These are phyloP conservation scores for Conistra vaccinii DNA, from an alignment of 2,888 invertebrate genomes.

Conservation along the genomic window DNA sequence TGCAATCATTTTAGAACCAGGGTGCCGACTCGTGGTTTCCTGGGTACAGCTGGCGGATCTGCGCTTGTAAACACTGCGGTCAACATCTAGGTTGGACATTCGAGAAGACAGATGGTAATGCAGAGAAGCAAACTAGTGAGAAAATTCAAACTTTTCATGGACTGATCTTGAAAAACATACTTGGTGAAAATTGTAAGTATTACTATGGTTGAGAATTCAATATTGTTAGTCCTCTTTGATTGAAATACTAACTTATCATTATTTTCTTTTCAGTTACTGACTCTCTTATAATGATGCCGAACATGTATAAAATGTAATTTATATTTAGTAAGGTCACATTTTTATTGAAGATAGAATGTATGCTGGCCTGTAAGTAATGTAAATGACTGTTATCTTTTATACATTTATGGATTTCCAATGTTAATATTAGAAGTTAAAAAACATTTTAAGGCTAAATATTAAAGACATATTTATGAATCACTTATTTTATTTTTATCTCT, in stretches of 20 bases:
- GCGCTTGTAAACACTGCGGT: constrained; percentile 91
- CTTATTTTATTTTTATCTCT: constrained; percentile 64
- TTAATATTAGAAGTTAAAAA: constrained; percentile 33
- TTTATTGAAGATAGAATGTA: constrained; percentile 28
- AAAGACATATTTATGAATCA: constrained; percentile 62
- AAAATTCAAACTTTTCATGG: constrained; percentile 83
- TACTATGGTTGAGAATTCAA: neutral
- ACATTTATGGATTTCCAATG: constrained; percentile 47
- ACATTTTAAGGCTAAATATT: constrained; percentile 57
- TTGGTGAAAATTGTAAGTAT: constrained; percentile 89
- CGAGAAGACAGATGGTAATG: constrained; percentile 81
- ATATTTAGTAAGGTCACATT: constrained; percentile 39
- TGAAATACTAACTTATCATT: constrained; percentile 7
- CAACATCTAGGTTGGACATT: constrained; percentile 92
- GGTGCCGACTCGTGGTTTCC: constrained; percentile 92
- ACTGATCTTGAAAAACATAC: constrained; percentile 84
- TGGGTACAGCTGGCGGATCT: constrained; percentile 92
- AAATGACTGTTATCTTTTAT: constrained; percentile 47
- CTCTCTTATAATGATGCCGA: constrained; percentile 90
- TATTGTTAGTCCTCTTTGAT: neutral
- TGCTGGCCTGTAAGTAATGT: constrained; percentile 53
- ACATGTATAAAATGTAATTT: constrained; percentile 84
- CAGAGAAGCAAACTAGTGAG: constrained; percentile 67
- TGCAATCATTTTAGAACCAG: constrained; percentile 81
- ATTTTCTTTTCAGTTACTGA: constrained; percentile 87